Conservation (phyloP, 2,888 invertebrate species). For the Chalcis sispes region DNA sequence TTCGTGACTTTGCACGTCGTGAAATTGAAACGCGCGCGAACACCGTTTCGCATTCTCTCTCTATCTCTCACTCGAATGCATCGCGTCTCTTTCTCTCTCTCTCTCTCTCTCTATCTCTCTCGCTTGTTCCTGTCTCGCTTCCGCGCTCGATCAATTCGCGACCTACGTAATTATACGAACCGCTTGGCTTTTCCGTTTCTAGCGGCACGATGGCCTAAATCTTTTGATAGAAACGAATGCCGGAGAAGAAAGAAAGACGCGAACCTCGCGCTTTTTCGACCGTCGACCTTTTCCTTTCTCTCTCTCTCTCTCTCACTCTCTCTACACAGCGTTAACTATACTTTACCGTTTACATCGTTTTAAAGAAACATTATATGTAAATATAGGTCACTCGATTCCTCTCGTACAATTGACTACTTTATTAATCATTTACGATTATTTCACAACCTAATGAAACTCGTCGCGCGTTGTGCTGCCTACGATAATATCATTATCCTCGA, state of each 20-base stretch:
- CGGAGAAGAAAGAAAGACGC: neutral
- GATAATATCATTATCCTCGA: too few species aligned
- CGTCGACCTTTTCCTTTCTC: neutral
- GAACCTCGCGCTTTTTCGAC: neutral
- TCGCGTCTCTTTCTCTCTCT: neutral
- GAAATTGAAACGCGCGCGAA: constrained; percentile 31
- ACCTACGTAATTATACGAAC: constrained; percentile 22
- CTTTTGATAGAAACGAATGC: constrained; percentile 6
- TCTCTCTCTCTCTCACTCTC: neutral
- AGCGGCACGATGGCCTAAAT: constrained; percentile 30
- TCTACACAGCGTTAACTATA: neutral
- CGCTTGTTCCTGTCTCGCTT: neutral
- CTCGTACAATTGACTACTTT: neutral
- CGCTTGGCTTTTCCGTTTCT: constrained; percentile 23
- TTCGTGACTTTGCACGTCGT: constrained; percentile 41
- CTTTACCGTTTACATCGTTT: neutral
- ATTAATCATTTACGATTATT: too few species aligned
- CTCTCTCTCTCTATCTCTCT: neutral
- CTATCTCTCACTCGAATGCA: neutral
- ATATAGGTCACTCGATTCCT: neutral
- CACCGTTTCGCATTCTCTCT: neutral
- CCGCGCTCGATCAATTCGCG: constrained; percentile 17
- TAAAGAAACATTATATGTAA: neutral
- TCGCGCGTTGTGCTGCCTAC: too few species aligned
- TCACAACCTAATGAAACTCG: too few species aligned